phyloP scores from a whole-genome alignment of 2,797 vertebrate genomes.

The Silurus aristotelis region DNA sequence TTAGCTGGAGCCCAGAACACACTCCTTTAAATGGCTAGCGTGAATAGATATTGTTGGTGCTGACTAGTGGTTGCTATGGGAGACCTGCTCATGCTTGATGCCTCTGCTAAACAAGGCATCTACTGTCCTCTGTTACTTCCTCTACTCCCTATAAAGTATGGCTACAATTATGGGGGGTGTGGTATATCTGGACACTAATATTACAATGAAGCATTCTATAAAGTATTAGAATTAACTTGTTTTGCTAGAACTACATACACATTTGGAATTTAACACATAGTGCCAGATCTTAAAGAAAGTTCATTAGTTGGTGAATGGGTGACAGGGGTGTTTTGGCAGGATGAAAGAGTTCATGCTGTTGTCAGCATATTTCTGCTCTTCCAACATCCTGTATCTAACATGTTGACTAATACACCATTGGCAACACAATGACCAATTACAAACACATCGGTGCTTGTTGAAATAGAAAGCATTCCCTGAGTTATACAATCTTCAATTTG shows the following conservation, averaged over 20 bases:
- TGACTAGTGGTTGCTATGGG: constrained; percentile 77
- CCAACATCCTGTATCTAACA: background rate
- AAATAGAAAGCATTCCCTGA: too few relatives aligned
- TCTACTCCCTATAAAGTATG: background rate
- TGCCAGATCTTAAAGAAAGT: background rate
- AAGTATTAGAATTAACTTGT: background rate
- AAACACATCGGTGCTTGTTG: too few relatives aligned
- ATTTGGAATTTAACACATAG: background rate
- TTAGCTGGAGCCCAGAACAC: constrained; percentile 61
- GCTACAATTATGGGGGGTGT: background rate
- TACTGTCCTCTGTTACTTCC: constrained; percentile 59
- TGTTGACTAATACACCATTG: background rate
- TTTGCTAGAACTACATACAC: background rate
- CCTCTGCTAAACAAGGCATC: constrained; percentile 68
- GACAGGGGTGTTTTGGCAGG: background rate
- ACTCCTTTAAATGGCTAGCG: constrained; percentile 67
- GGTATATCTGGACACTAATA: background rate
- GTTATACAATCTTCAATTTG: too few relatives aligned
- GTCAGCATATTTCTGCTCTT: background rate
- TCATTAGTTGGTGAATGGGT: too few relatives aligned
- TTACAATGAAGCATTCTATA: background rate
- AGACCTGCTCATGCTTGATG: constrained; percentile 72
- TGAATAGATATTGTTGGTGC: constrained; percentile 72
- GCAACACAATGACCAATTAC: background rate
- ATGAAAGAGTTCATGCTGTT: background rate